Conservation (phyloP, 2,113 vertebrate genomes). For the Felis catus region DNA sequence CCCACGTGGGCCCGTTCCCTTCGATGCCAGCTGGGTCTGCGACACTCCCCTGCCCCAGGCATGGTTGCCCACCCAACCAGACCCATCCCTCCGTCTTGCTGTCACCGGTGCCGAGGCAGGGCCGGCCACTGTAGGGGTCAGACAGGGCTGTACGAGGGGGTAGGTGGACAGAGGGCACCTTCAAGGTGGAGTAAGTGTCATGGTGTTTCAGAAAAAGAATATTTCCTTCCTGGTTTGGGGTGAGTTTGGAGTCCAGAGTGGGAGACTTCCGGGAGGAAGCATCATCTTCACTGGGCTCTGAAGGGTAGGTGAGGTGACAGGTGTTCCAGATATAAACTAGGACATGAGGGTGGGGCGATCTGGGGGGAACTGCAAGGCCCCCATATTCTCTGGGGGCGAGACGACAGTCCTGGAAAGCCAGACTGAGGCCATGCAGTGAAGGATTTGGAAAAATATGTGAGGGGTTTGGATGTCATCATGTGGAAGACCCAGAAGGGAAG, state of each 20-base stretch:
- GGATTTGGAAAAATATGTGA: not conserved
- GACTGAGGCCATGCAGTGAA: too few relatives aligned
- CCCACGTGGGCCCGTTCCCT: rapidly evolving
- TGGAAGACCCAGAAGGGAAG: not conserved
- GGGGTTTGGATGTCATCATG: not conserved
- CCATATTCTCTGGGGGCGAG: not conserved
- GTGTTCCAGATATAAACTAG: not conserved
- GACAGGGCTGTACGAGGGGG: rapidly evolving
- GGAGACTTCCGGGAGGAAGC: not conserved
- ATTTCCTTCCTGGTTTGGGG: not conserved
- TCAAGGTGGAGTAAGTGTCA: rapidly evolving
- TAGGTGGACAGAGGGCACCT: not conserved
- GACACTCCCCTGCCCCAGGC: rapidly evolving
- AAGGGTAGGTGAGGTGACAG: not conserved
- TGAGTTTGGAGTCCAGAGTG: not conserved
- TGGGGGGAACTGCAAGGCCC: too few relatives aligned
- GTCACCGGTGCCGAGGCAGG: not conserved
- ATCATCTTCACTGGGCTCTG: not conserved
- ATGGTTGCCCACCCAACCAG: not conserved
- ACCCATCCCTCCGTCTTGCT: not conserved
- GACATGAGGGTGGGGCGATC: rapidly evolving
- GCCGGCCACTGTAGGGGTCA: not conserved
- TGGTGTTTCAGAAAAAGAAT: not conserved
- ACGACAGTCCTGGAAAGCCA: not conserved
- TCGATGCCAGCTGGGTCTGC: not conserved